phyloP scores from a whole-genome alignment of 1,140 invertebrate species.

The Cryptotermes secundus region DNA sequence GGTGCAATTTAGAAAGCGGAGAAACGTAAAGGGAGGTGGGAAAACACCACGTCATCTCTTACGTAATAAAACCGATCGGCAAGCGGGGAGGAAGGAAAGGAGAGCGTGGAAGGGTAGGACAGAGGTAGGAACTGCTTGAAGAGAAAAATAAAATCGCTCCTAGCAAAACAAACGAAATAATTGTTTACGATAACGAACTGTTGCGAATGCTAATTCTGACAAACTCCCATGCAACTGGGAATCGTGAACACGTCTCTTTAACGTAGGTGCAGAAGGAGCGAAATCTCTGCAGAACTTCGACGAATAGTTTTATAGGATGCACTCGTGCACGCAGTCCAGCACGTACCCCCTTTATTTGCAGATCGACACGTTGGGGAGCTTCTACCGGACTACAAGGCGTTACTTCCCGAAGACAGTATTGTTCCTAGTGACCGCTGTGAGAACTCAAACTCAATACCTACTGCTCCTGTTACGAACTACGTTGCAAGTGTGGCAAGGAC shows the following conservation, averaged over 20 bases:
- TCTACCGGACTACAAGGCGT: too few relatives aligned
- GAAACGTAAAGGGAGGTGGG: not conserved
- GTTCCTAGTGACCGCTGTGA: too few relatives aligned
- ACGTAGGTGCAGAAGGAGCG: too few relatives aligned
- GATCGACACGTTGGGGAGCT: not conserved
- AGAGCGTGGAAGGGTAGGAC: not conserved
- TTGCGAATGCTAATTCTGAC: not conserved
- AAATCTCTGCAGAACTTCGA: too few relatives aligned
- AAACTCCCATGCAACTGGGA: not conserved
- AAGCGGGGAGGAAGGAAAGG: not conserved
- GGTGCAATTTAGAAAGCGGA: not conserved
- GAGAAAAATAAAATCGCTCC: not conserved
- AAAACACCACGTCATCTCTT: constrained; percentile 14
- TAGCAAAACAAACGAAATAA: not conserved
- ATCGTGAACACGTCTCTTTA: not conserved
- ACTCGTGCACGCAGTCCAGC: too few relatives aligned
- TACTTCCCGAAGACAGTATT: too few relatives aligned
- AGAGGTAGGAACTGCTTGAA: not conserved
- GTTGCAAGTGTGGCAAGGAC: too few relatives aligned
- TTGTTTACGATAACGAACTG: not conserved
- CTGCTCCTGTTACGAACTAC: too few relatives aligned
- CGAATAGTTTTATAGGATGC: too few relatives aligned
- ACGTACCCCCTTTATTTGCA: not conserved
- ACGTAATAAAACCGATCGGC: not conserved
- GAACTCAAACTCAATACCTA: too few relatives aligned